Percentiles rank a stretch among this genome's conserved stretches.
Evolutionary conservation across 2,797 vertebrate genomes (phyloP).

Genomic region (Lates japonicus): DNA sequence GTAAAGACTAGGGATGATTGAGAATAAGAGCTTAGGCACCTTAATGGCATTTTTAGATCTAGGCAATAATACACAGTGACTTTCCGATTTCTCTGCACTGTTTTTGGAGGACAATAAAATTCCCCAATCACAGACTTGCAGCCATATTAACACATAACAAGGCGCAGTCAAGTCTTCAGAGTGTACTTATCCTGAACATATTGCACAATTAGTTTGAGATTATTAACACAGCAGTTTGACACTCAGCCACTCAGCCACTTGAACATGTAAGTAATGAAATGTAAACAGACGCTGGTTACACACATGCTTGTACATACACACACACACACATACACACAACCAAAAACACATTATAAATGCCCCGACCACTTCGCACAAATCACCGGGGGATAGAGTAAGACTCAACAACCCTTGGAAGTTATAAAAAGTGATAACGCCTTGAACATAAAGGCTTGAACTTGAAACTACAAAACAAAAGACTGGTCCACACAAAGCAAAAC

Average conservation of each 20-base stretch:
- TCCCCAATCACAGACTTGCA: conserved; percentile 3
- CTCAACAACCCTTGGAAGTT: conserved; percentile 37
- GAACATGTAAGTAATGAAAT: conserved; percentile 47
- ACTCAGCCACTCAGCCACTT: conserved; percentile 17
- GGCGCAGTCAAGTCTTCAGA: conserved; percentile 20
- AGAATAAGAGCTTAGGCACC: background rate
- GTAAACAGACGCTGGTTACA: conserved; percentile 23
- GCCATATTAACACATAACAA: conserved; percentile 18
- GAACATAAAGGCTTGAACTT: conserved; percentile 39
- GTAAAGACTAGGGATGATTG: background rate
- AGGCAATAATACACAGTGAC: background rate
- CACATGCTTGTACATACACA: background rate
- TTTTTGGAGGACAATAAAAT: conserved; percentile 6
- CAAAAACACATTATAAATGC: conserved; percentile 9
- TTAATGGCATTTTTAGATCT: background rate
- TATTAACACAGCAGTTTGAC: conserved; percentile 46
- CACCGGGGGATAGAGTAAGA: conserved; percentile 9
- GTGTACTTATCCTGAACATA: conserved; percentile 31
- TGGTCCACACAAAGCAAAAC: conserved; percentile 10
- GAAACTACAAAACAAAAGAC: conserved; percentile 32
- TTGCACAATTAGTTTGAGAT: conserved; percentile 46
- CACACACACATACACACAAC: background rate
- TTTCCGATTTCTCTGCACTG: background rate
- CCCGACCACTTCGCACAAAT: background rate
- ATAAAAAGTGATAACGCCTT: conserved; percentile 38